Conservation (phyloP, 2,888 invertebrate species). For the Pammene aurita region DNA sequence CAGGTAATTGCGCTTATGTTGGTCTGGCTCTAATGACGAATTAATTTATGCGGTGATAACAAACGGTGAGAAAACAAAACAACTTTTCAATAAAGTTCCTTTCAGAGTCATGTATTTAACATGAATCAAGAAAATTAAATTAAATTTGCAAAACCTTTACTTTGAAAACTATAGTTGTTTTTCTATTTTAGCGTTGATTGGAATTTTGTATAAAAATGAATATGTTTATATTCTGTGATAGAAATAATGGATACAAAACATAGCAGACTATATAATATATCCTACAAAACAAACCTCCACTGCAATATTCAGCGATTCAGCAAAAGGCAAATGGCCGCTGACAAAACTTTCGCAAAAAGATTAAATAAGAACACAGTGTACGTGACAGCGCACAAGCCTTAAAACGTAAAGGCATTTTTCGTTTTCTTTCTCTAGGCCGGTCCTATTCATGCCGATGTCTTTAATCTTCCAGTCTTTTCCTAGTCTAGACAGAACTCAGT, state of each 20-base stretch:
- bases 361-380: constrained; percentile 77
- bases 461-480: constrained; percentile 73
- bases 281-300: constrained; percentile 11
- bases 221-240: too few species aligned
- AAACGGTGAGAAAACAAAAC: constrained; percentile 22
- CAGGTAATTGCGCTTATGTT: constrained; percentile 27
- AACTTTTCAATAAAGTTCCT: not conserved
- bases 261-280: not conserved
- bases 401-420: constrained; percentile 74
- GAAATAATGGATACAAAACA: too few species aligned
- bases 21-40: constrained; percentile 25
- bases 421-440: constrained; percentile 72
- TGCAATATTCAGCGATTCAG: constrained; percentile 44
- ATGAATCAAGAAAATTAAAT: not conserved
- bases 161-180: too few species aligned
- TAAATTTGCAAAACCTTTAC: not conserved
- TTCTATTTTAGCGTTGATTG: too few species aligned
- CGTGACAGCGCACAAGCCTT: constrained; percentile 77
- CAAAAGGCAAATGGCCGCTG: constrained; percentile 57
- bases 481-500: constrained; percentile 63
- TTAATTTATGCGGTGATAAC: constrained; percentile 21
- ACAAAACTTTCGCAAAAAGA: constrained; percentile 71
- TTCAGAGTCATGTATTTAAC: not conserved
- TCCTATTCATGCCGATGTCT: constrained; percentile 75
- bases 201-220: too few species aligned